Base-by-base conservation (phyloP, 1,140 invertebrate genomes). In the Solenopsis invicta region DNA sequence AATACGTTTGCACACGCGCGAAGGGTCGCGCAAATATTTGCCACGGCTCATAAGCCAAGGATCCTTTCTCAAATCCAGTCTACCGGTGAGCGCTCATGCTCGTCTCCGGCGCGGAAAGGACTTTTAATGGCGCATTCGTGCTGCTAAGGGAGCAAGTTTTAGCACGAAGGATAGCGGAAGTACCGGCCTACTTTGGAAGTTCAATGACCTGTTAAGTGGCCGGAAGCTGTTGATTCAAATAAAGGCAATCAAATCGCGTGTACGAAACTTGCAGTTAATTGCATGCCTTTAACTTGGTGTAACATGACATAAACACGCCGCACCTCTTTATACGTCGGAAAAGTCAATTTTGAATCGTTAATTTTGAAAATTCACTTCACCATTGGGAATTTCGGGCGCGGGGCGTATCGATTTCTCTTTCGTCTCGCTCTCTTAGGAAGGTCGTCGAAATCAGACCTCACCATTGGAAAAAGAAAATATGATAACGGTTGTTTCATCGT, bases 11-110 rank as follows among this genome's bases (percentile, higher is more conserved):
- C 80, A n/a, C 24, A 6, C 37, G 80, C 24, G 4, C 37, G 80
- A 50, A 54, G 80, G 13, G 80, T 1, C 29, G 41, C 8, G 69
- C 69, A 84, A 84, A 84, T 84, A 84, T 75, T 84, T 84, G 80
- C 41, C 24, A 37, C 80, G 24, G 67, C 29, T 74, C 69, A 74
- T 61, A 82, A 82, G 41, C 80, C 29, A 54, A 29, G 41, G 80
- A 74, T 74, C 9, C 69, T 61, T 24, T 48, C 54, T 13, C 24
- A 50, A 61, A 75, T 84, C 48, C 52, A 37, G 54, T 41, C 41
- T 16, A 41, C 4, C 2, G 29, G 41, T 29, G 21, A 48, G 69
- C 80, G 16, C 45, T 84, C 54, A 4, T 21, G 16, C 41, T 4
- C 41, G 41, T 6, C 41, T 34, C 18, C 24, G 18, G n/a, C 29